Evolutionary conservation across 2,888 invertebrate species (phyloP), one percentile per base, ranked within the genome.

Genomic region (Calliopum simillimum): DNA sequence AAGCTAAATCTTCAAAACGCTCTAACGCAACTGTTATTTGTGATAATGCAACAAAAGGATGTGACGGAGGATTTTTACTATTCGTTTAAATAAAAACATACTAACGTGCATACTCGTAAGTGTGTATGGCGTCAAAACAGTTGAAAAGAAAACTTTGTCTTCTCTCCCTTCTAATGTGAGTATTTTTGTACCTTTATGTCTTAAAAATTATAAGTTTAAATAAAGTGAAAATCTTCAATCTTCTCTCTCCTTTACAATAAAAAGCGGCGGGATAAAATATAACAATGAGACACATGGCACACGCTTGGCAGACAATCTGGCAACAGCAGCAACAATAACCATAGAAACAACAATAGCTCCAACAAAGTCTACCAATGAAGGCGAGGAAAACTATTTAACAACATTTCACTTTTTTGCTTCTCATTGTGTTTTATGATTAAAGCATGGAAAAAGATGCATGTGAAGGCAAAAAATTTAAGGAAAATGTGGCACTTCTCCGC

Each of bases 261-360:
- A 19, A 11, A 43, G 43, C 5, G 21, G 11, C n/a, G 21, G 21
- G 44, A 65, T n/a, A 25, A 23, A 46, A 47, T 16, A 33, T 44
- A 51, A 61, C 68, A 47, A 68, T 61, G 61, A 19, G 68, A 59
- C 68, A 68, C 53, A 21, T 43, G 68, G 51, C 61, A 61, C 68
- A 68, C 68, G 61, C 59, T 61, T 51, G 14, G 43, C 23, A 68
- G 68, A 68, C 67, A 67, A 58, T 25, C 58, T 67, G 66, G 67
- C 49, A 58, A 49, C 67, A 58, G 11, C 16, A 51, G 46, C 70
- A 59, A 21, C 55, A 41, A 58, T 59, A 69, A 65, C 65, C 64
- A 73, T 67, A 73, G 64, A 71, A 67, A 68, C 68, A 72, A 72
- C 23, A 16, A 6, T 14, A 53, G 44, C 55, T 44, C 21, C 43